Evolutionary conservation across 1,140 invertebrate genomes (phyloP), one percentile per base, ranked within the genome.

Genomic region (Marisa cornuarietis): DNA sequence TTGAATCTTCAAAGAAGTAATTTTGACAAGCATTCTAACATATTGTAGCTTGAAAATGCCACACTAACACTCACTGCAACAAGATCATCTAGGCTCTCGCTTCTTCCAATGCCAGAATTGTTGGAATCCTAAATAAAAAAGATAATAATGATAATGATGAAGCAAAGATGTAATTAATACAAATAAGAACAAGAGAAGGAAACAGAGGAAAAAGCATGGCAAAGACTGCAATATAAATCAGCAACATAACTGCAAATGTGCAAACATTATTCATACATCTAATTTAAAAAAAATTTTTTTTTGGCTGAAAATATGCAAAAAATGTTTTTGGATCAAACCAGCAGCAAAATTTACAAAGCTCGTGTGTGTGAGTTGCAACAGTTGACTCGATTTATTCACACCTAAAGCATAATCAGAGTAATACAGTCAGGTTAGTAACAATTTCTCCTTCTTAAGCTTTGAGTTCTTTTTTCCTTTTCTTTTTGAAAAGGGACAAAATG

Each of bases 71-170:
- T 79, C 75, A 85, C 85, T 82, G 87, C 68, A 20, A 88, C 84
- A 24, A 88, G 78, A 20, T 87, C 84, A 66, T 88, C 87, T 18
- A 88, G 69, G 65, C 86, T 88, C 61, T 87, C 85, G 82, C 86
- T 88, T 82, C 74, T 80, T 18, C 77, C 76, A n/a, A 77, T 26
- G 7, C 26, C 65, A 58, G 54, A 58, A 68, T 62, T 18, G 10
- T 66, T n/a, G 16, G 31, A 20, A 3, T 69, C n/a, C 76, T 77
- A 63, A 13, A 66, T 18, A 66, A 11, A 73, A 0, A 73, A 51
- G n/a, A n/a, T n/a, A n/a, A 73, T 20, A 63, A 63, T 20, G 7
- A n/a, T 18, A 68, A 24, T 13, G 26, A n/a, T 68, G 11, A 24
- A n/a, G n/a, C 1, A 20, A 18, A 8, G 65, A n/a, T 31, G 65